Conservation (phyloP, 2,113 vertebrate species). For the Phoxinus phoxinus region DNA sequence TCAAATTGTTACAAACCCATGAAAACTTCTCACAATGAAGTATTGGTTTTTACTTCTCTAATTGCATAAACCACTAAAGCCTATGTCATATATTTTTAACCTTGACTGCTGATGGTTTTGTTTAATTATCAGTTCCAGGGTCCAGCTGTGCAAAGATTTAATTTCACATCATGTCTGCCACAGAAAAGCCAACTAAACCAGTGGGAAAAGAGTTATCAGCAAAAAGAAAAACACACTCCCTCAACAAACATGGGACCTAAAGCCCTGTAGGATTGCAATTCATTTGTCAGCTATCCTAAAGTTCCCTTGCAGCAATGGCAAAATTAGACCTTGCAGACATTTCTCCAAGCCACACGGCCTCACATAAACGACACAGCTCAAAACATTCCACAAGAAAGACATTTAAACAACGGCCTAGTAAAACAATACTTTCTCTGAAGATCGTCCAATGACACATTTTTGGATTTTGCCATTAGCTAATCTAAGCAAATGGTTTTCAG, state of each 20-base stretch:
- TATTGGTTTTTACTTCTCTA: background rate
- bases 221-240: background rate
- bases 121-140: background rate
- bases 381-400: conserved; percentile 12
- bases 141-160: conserved; percentile 7
- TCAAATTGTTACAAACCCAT: background rate
- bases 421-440: conserved; percentile 7
- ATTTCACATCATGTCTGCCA: background rate
- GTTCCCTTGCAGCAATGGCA: background rate
- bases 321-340: conserved; percentile 7
- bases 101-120: background rate
- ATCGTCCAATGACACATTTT: background rate
- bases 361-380: background rate
- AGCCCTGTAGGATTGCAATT: background rate
- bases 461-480: background rate
- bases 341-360: background rate
- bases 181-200: background rate
- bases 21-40: background rate
- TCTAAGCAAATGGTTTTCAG: background rate
- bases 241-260: background rate
- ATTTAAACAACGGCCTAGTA: background rate
- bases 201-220: background rate
- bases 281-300: background rate
- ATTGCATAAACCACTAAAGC: background rate
- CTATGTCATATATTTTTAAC: no score